Evolutionary conservation across 2,888 invertebrate genomes (phyloP).

Genomic region (Pollenia amentaria): DNA sequence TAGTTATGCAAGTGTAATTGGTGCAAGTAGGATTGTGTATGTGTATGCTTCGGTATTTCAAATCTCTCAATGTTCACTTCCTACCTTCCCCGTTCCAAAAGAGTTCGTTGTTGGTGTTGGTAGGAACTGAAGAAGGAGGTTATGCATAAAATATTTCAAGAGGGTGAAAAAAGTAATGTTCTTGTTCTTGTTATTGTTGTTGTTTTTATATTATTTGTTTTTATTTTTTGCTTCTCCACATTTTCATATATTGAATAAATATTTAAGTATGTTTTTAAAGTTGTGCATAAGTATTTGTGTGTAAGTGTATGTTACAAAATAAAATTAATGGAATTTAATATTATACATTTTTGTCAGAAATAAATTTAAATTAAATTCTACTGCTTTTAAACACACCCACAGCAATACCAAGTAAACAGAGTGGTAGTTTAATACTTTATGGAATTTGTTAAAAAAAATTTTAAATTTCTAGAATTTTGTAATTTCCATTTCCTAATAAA

Average conservation of each 20-base stretch:
- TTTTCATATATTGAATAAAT: slow-evolving; percentile 54
- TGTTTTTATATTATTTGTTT: slow-evolving; percentile 42
- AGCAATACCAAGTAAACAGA: slow-evolving; percentile 24
- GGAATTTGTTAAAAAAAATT: too few species aligned
- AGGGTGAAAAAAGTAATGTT: slow-evolving; percentile 67
- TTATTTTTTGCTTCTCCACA: slow-evolving; percentile 8
- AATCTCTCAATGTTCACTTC: slow-evolving; percentile 41
- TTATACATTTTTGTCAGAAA: slow-evolving; percentile 60
- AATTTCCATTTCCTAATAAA: too few species aligned
- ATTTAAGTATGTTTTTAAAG: slow-evolving; percentile 19
- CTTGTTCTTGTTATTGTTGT: background rate
- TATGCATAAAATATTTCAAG: slow-evolving; percentile 67
- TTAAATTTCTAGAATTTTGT: too few species aligned
- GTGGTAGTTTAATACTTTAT: slow-evolving; percentile 14
- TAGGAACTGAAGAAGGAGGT: slow-evolving; percentile 48
- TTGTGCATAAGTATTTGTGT: slow-evolving; percentile 15
- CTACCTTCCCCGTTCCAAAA: background rate
- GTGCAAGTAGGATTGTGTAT: slow-evolving; percentile 67
- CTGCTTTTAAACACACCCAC: slow-evolving; percentile 1
- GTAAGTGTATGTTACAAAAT: slow-evolving; percentile 52
- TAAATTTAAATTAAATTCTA: slow-evolving; percentile 69
- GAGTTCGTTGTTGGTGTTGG: background rate
- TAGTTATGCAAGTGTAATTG: slow-evolving; percentile 66
- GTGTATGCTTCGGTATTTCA: slow-evolving; percentile 9
- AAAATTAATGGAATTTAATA: slow-evolving; percentile 73